Base-by-base conservation (phyloP, 2,797 vertebrate species). In the Tragopan temminckii region DNA sequence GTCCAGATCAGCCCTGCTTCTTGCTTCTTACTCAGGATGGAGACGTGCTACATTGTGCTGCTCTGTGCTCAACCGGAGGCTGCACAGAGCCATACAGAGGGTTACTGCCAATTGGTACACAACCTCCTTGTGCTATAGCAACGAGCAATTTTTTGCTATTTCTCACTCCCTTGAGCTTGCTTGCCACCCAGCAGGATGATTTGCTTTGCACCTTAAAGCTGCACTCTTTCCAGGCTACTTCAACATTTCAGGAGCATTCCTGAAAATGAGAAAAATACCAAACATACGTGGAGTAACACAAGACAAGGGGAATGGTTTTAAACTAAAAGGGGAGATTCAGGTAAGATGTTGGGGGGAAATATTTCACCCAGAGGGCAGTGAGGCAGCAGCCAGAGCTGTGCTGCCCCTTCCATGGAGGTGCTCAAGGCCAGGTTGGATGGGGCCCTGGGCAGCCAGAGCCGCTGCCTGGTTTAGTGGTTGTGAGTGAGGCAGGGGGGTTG, bases 1-100 rank as follows among this genome's bases (percentile, higher is more conserved):
- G 38, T 43, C 63, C 35, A 18, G 53, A 40, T 55, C 55, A 19
- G 29, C 55, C 66, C 63, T 81, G 14, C 59, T 45, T 75, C 19
- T 2, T 42, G 81, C 80, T 62, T 40, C 27, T 29, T 40, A 29
- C 25, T 8, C 68, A 48, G 45, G 36, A 43, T 55, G 55, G 27
- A 20, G 6, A 72, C n/a, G 43, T 38, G 58, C 76, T 67, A 35
- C 52, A 52, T 57, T 40, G 63, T 61, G 72, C 24, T 1, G 1
- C 45, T 81, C 68, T 75, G 35, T 80, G 79, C 36, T 31, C 90
- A 78, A 43, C 82, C 82, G 89, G 75, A 93, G 76, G 79, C 85
- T 94, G 78, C 95, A 43, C 94, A 85, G 79, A 85, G 89, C 78
- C 53, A 79, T 80, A 75, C 70, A 68, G 78, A 13, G 57, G 71